Percentiles rank a stretch among this genome's conserved stretches.
phyloP scores from a whole-genome alignment of 1,140 invertebrate species.

The Caenorhabditis tropicalis region DNA sequence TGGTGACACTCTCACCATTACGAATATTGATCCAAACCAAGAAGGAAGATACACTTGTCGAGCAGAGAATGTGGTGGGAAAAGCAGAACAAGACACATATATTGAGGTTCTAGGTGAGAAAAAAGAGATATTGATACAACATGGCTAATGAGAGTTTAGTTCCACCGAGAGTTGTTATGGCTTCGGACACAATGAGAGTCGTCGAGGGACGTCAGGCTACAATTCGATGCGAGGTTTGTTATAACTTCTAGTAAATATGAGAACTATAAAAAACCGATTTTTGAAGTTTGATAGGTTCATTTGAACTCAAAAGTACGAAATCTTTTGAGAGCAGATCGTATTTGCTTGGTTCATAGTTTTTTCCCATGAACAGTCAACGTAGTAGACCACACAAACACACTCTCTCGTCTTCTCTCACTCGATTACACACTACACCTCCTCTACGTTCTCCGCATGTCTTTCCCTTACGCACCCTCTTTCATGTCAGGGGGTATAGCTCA shows the following conservation, averaged over 20 bases:
- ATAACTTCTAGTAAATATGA: background rate
- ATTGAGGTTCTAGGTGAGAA: slow-evolving; percentile 64
- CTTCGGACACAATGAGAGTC: slow-evolving; percentile 64
- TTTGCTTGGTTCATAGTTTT: too few species aligned
- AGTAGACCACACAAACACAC: background rate
- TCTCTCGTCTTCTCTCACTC: background rate
- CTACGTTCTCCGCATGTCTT: background rate
- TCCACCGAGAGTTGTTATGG: slow-evolving; percentile 70
- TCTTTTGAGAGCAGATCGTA: too few species aligned
- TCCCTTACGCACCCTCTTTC: background rate
- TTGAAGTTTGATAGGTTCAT: too few species aligned
- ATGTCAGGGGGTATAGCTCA: slow-evolving; percentile 54
- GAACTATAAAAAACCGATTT: too few species aligned
- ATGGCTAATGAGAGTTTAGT: slow-evolving; percentile 62
- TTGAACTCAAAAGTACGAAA: too few species aligned
- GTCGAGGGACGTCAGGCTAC: slow-evolving; percentile 58
- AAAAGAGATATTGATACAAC: background rate
- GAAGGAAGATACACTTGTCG: slow-evolving; percentile 68
- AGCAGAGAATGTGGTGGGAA: slow-evolving; percentile 65
- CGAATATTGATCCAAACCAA: slow-evolving; percentile 49
- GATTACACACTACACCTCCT: background rate
- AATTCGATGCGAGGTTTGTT: slow-evolving; percentile 79
- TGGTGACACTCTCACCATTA: slow-evolving; percentile 45
- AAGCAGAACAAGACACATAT: slow-evolving; percentile 64
- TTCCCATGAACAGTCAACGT: too few species aligned